Conservation (phyloP, 2,888 invertebrate genomes). For the Lysandra bellargus region DNA sequence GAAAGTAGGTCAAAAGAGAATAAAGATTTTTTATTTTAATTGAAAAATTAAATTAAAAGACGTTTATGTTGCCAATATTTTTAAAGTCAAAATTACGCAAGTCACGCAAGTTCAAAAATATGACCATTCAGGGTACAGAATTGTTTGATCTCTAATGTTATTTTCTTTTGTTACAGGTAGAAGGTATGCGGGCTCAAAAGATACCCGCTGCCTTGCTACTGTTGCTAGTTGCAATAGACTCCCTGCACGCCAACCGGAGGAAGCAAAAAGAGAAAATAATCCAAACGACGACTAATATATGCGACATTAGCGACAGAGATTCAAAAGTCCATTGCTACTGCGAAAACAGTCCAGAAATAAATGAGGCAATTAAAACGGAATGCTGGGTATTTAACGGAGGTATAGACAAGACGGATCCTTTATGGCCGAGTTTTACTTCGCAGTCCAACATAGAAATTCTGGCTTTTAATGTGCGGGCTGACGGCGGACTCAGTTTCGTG, state of each 20-base stretch:
- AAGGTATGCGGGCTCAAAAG: constrained; percentile 76
- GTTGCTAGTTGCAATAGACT: constrained; percentile 74
- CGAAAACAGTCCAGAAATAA: constrained; percentile 76
- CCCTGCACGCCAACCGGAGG: constrained; percentile 68
- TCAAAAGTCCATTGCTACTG: constrained; percentile 85
- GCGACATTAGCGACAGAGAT: constrained; percentile 77
- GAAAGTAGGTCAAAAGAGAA: neutral
- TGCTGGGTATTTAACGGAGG: constrained; percentile 88
- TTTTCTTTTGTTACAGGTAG: constrained; percentile 65
- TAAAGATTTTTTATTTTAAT: neutral
- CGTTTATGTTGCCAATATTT: neutral
- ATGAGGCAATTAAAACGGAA: constrained; percentile 85
- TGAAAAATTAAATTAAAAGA: neutral
- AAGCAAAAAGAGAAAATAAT: constrained; percentile 68
- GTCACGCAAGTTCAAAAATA: no score
- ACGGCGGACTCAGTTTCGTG: constrained; percentile 85
- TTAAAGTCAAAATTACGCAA: neutral
- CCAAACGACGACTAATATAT: constrained; percentile 71
- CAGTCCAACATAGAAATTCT: constrained; percentile 86
- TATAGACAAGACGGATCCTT: constrained; percentile 83
- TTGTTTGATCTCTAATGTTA: neutral
- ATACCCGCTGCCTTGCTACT: constrained; percentile 76
- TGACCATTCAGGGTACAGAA: neutral
- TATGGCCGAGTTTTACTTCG: constrained; percentile 87
- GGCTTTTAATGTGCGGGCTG: constrained; percentile 85